Percentiles rank a stretch among this genome's conserved stretches.
phyloP scores from a whole-genome alignment of 2,797 vertebrate genomes.

The Luscinia luscinia region DNA sequence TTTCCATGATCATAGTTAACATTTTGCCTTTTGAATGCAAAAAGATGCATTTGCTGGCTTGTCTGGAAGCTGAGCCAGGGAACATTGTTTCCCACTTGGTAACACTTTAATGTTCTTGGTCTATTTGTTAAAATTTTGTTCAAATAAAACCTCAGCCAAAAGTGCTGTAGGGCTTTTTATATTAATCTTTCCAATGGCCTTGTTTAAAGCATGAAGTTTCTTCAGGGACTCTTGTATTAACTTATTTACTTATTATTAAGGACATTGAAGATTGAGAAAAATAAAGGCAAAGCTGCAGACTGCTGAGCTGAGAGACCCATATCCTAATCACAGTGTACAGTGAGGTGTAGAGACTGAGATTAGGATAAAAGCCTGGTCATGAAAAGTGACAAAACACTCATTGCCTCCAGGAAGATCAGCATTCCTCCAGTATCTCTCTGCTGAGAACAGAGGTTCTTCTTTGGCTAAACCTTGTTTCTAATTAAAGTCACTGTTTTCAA shows the following conservation, averaged over 20 bases:
- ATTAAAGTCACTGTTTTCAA: not conserved
- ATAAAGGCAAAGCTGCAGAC: conserved; percentile 1
- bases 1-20: not conserved
- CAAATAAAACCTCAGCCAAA: not conserved
- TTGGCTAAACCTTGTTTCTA: not conserved
- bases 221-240: not conserved
- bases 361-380: not conserved
- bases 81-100: not conserved
- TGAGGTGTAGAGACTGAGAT: not conserved
- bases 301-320: not conserved
- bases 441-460: not conserved
- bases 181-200: not conserved
- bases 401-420: not conserved
- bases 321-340: not conserved
- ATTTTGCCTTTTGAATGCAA: conserved; percentile 3
- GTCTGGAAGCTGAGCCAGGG: not conserved
- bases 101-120: not conserved
- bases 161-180: not conserved
- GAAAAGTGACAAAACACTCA: not conserved
- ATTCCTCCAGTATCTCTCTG: not conserved
- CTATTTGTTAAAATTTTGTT: not conserved
- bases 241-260: not conserved
- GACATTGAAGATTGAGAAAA: not conserved
- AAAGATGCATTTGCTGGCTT: not conserved
- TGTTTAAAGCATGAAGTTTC: conserved; percentile 7